Evolutionary conservation across 1,140 invertebrate species (phyloP), one percentile per base, ranked within the genome.

Genomic region (Hyphantria cunea): DNA sequence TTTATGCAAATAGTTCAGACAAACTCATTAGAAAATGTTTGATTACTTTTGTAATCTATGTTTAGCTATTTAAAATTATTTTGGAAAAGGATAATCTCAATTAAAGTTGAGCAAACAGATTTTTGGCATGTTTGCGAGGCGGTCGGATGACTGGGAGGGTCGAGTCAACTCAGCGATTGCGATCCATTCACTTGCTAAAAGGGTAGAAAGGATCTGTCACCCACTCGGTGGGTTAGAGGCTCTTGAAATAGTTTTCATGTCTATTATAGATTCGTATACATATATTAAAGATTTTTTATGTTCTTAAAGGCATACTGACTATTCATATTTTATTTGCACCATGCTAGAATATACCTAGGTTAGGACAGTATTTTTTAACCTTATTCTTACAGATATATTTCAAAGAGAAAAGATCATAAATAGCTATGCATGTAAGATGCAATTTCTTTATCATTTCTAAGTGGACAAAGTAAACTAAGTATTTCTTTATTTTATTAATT

Each of bases 81-180:
- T 70, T 49, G 61, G 49, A 70, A 68, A 55, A 61, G 62, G 65
- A 70, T 71, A 62, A 67, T 64, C 66, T 63, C 64, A 64, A 66
- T 68, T 71, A 68, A 74, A 74, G 69, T 71, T 74, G 44, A 15
- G 53, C 25, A 67, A 71, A 74, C 58, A 67, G 34, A 56, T 41
- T 48, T 51, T 64, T 56, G 59, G 62, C 32, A 48, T 45, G 11
- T 60, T 50, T 52, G 25, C 64, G 66, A 55, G 42, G 47, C 49
- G 45, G 39, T 17, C 51, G 50, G 53, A 39, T 51, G 45, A 52
- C 53, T 45, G 42, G 59, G 11, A 14, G 42, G 17, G 44, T 53
- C 48, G 39, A 50, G 64, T 61, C 64, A 60, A 60, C 41, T 53
- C 50, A 61, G 53, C 58, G 53, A 58, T 67, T 62, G 65, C 51